These are phyloP conservation scores for Leptestheria dahalacensis DNA, from an alignment of 1,140 invertebrate genomes.

Conservation along the genomic window DNA sequence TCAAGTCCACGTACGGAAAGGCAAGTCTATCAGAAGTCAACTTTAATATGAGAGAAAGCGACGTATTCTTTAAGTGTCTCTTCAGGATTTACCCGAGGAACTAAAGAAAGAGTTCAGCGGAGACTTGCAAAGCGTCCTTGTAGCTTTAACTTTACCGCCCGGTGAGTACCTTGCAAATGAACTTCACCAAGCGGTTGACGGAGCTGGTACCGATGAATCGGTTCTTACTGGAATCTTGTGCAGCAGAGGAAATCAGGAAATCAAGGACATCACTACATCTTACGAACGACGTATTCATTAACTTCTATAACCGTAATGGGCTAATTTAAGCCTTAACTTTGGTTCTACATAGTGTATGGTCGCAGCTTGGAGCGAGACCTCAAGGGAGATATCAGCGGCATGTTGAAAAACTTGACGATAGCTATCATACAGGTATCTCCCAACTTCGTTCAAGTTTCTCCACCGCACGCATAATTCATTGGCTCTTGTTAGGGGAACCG, in stretches of 20 bases:
- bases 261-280: constrained; percentile 26
- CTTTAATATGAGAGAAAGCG: too few species aligned
- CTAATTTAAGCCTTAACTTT: background rate
- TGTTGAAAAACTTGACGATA: constrained; percentile 79
- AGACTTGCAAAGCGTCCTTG: constrained; percentile 35
- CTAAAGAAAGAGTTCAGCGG: constrained; percentile 35
- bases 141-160: constrained; percentile 34
- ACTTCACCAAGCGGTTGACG: constrained; percentile 32
- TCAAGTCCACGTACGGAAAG: constrained; percentile 69
- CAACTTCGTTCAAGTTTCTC: too few species aligned
- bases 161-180: constrained; percentile 33
- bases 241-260: constrained; percentile 25
- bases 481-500: constrained; percentile 58
- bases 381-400: constrained; percentile 80
- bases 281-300: constrained; percentile 23
- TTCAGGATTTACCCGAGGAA: constrained; percentile 35
- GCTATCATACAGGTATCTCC: constrained; percentile 35
- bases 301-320: background rate
- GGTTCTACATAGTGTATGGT: constrained; percentile 48
- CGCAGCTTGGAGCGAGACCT: constrained; percentile 74
- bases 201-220: constrained; percentile 22
- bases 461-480: too few species aligned
- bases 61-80: too few species aligned
- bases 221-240: constrained; percentile 24
- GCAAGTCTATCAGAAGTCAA: too few species aligned